phyloP scores from a whole-genome alignment of 2,113 vertebrate genomes.

The Dipodomys merriami region DNA sequence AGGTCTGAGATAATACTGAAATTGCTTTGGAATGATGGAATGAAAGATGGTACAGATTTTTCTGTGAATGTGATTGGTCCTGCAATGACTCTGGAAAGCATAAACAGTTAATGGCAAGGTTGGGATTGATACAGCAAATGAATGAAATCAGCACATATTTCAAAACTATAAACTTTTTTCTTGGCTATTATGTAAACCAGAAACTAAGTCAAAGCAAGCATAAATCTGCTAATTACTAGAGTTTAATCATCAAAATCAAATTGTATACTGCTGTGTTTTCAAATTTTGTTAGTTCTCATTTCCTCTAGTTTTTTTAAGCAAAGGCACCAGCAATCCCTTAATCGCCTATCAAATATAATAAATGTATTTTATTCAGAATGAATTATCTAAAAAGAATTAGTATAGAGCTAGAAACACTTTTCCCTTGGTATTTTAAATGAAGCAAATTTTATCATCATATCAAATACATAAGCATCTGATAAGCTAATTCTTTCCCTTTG shows the following conservation, averaged over 20 bases:
- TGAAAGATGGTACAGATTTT: constrained; percentile 1
- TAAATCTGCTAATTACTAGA: background rate
- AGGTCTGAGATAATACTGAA: constrained; percentile 15
- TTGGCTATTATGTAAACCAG: background rate
- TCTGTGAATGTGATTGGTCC: background rate
- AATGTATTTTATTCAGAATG: constrained; percentile 26
- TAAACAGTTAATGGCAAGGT: background rate
- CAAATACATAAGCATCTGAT: background rate
- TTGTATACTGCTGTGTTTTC: constrained; percentile 7
- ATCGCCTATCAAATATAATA: constrained; percentile 37
- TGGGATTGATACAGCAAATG: background rate
- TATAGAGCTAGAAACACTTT: background rate
- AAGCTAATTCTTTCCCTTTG: background rate
- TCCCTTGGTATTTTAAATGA: constrained; percentile 14
- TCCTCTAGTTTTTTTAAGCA: background rate
- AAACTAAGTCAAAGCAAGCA: constrained; percentile 27
- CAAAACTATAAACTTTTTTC: background rate
- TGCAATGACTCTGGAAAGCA: background rate
- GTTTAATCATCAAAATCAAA: background rate
- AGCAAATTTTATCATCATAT: constrained; percentile 1
- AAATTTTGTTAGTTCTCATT: constrained; percentile 18
- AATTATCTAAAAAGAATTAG: background rate
- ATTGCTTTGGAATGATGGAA: constrained; percentile 44
- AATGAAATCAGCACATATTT: background rate
- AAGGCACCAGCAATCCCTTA: background rate